Percentiles rank a stretch among this genome's conserved stretches.
Conservation (phyloP, 2,113 vertebrate genomes). For the Vidua chalybeata region DNA sequence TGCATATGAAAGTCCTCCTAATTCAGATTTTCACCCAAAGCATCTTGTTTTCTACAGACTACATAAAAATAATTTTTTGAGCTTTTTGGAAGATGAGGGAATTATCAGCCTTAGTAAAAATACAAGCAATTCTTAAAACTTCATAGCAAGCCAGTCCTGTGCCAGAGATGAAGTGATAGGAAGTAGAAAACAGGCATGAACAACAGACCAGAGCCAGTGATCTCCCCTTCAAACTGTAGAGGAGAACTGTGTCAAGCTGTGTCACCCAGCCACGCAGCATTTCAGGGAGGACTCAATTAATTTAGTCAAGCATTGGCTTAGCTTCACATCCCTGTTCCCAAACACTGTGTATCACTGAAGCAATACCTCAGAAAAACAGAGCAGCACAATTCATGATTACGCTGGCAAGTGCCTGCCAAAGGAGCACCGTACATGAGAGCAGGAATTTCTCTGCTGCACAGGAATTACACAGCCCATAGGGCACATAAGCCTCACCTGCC, state of each 20-base stretch:
- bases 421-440: neutral
- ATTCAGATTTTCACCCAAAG: neutral
- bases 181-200: neutral
- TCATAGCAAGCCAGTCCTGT: neutral
- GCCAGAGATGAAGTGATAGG: neutral
- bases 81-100: neutral
- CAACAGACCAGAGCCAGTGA: neutral
- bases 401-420: neutral
- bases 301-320: neutral
- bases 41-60: neutral
- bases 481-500: neutral
- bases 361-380: neutral
- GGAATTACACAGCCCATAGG: neutral
- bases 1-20: neutral
- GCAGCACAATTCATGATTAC: neutral
- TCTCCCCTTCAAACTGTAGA: neutral
- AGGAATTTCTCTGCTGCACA: neutral
- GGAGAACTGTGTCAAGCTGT: neutral
- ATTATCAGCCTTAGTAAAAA: neutral
- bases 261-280: neutral
- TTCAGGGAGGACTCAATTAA: neutral
- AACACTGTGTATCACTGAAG: rapidly evolving
- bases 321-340: neutral
- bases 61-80: neutral
- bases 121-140: neutral